phyloP scores from a whole-genome alignment of 2,797 vertebrate genomes.

The Esox lucius region DNA sequence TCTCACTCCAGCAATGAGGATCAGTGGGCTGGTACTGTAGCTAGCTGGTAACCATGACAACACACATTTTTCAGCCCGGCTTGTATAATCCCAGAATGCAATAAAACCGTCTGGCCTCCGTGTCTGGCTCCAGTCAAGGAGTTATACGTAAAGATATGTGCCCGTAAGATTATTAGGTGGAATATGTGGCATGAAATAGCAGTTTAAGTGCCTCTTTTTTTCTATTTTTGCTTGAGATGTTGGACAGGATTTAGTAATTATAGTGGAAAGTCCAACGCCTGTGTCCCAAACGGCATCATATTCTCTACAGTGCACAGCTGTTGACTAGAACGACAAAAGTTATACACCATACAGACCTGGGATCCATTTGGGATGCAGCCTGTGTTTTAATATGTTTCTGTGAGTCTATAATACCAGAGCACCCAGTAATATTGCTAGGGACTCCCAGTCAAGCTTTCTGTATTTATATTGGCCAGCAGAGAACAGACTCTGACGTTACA shows the following conservation, averaged over 20 bases:
- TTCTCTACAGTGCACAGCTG: neutral
- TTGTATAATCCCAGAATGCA: conserved; percentile 72
- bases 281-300: neutral
- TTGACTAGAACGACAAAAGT: neutral
- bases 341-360: neutral
- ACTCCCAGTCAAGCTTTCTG: conserved; percentile 21
- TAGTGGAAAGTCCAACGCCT: conserved; percentile 27
- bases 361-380: neutral
- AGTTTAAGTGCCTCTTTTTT: conserved; percentile 28
- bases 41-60: conserved; percentile 61
- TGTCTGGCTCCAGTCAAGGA: conserved; percentile 70
- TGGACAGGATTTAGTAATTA: conserved; percentile 50
- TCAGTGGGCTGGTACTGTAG: conserved; percentile 28
- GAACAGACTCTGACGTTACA: conserved; percentile 26
- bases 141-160: conserved; percentile 55
- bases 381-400: conserved; percentile 51
- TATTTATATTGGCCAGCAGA: conserved; percentile 53
- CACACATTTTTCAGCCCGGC: conserved; percentile 65
- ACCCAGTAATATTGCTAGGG: conserved; percentile 22
- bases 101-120: conserved; percentile 72
- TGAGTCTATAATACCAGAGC: conserved; percentile 39
- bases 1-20: conserved; percentile 50
- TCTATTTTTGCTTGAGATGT: conserved; percentile 31
- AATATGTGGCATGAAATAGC: conserved; percentile 64
- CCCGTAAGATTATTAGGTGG: conserved; percentile 54